Evolutionary conservation across 2,797 vertebrate species (phyloP), one percentile per base, ranked within the genome.

Genomic region (Thunnus albacares): DNA sequence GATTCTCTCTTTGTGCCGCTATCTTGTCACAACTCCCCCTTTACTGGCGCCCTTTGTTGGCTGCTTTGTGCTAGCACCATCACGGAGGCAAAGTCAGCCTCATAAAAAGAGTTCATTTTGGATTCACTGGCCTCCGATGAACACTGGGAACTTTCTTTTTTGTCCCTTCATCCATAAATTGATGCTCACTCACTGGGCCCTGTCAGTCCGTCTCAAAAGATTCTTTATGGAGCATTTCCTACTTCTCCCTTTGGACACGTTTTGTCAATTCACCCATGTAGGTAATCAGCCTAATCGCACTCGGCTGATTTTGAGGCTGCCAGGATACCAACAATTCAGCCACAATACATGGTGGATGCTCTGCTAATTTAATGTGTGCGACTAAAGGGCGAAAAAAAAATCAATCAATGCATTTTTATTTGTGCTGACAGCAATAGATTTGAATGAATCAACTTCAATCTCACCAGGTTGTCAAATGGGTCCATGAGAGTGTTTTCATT

Each of bases 101-200:
- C 92, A 95, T 95, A 95, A 96, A 96, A 94, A 91, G 92, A 96
- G 94, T 96, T 95, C 94, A 95, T 96, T 95, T 95, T 95, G 89
- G 90, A 95, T 94, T 94, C 92, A 95, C 93, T 93, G 92, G 91
- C 89, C 87, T 88, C 86, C 87, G 59, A 93, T 94, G 92, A 94
- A 94, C 91, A 94, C 91, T 91, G 92, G 88, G 91, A 92, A 93
- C 92, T 92, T 94, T 92, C 86, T 78, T 94, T 95, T 93, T 91
- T 95, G 93, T 94, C 78, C 89, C 86, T 66, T 80, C 87, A 28
- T 92, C 90, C 93, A 94, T 95, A 94, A 95, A 95, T 95, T 86
- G 94, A 73, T 67, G 89, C 89, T 94, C 87, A 86, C 82, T 94
- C 93, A 93, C 92, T 61, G 87, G 90, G 71, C 53, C 75, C 84